A percentile compares a stretch with the other conserved stretches of the same genome.
These are phyloP conservation scores for Reticulitermes speratus DNA, from an alignment of 1,140 invertebrate species.

Conservation along the genomic window DNA sequence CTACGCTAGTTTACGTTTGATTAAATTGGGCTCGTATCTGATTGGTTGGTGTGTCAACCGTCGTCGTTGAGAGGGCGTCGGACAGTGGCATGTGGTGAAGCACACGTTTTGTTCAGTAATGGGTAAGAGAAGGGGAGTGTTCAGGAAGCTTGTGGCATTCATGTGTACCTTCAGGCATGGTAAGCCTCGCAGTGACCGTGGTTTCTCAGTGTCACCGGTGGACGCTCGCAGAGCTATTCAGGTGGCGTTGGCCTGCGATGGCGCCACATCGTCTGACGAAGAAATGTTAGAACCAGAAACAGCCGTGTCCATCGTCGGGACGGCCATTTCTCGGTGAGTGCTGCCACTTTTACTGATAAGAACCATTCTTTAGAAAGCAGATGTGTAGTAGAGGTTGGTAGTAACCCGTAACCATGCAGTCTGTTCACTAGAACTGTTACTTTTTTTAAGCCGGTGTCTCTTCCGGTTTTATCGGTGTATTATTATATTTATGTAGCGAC, in stretches of 20 bases:
- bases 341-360: not conserved
- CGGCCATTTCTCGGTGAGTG: conserved; percentile 7
- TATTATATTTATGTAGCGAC: too few relatives aligned
- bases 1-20: too few relatives aligned
- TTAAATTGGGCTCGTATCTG: too few relatives aligned
- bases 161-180: conserved; percentile 4
- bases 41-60: too few relatives aligned
- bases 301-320: not conserved
- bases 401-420: too few relatives aligned
- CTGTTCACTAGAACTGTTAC: too few relatives aligned
- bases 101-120: not conserved
- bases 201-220: not conserved
- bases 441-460: too few relatives aligned
- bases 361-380: too few relatives aligned
- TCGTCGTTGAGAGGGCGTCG: too few relatives aligned
- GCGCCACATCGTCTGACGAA: not conserved
- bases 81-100: too few relatives aligned
- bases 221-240: not conserved
- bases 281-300: not conserved
- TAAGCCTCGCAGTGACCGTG: not conserved
- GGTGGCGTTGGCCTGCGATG: not conserved
- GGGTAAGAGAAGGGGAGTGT: conserved; percentile 22
- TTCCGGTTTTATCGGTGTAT: too few relatives aligned
- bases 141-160: conserved; percentile 24
- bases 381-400: too few relatives aligned